Percentiles rank a stretch among this genome's conserved stretches.
Evolutionary conservation across 2,797 vertebrate species (phyloP).

Genomic region (Falco berigora): DNA sequence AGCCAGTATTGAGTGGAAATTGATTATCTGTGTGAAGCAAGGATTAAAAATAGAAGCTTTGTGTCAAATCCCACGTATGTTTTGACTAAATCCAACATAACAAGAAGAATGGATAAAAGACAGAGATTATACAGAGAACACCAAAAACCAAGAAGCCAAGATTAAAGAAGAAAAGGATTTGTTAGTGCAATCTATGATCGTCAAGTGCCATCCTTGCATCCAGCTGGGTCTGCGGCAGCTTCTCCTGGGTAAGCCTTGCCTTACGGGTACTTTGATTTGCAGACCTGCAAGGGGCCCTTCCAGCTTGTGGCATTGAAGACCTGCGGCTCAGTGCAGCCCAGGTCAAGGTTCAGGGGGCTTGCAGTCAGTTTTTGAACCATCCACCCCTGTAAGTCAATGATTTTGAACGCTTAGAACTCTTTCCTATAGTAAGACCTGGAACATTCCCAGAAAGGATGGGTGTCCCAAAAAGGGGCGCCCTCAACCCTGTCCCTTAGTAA

Average conservation of each 20-base stretch:
- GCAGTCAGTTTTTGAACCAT: neutral
- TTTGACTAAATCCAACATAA: conserved; percentile 51
- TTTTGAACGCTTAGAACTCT: neutral
- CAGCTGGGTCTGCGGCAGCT: neutral
- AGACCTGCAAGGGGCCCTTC: neutral
- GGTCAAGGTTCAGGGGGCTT: neutral
- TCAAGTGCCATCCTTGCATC: neutral
- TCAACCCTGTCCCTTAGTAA: neutral
- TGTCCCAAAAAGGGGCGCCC: neutral
- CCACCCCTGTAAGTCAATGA: neutral
- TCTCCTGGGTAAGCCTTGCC: accelerated
- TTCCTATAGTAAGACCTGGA: accelerated
- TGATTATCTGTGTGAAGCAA: conserved; percentile 7
- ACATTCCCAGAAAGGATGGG: neutral
- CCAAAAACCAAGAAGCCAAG: conserved; percentile 9
- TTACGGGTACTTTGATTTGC: neutral
- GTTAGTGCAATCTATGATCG: conserved; percentile 23
- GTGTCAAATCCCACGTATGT: conserved; percentile 8
- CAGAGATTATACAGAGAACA: neutral
- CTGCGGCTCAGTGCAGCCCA: neutral
- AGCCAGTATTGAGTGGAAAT: conserved; percentile 29
- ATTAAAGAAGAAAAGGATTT: conserved; percentile 50
- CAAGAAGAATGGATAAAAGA: conserved; percentile 46
- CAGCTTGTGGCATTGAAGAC: accelerated
- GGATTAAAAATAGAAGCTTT: conserved; percentile 46